Conservation (phyloP, 2,113 vertebrate species). For the Gasterosteus aculeatus region DNA sequence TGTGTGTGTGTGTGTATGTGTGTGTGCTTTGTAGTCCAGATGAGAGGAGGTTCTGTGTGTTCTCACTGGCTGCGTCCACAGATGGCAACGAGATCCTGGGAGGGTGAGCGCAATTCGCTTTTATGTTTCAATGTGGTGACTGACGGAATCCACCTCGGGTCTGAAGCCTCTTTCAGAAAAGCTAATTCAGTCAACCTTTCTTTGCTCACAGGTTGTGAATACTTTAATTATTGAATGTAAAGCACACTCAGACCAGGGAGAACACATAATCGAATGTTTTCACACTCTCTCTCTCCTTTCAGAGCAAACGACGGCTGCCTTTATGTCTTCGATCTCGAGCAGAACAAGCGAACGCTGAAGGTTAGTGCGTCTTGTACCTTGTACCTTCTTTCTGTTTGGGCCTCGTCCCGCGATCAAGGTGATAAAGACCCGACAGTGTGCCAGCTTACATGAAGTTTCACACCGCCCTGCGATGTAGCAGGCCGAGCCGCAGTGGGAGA, state of each 20-base stretch:
- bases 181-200: conserved; percentile 4
- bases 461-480: conserved; percentile 12
- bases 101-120: conserved; percentile 82
- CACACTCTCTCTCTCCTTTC: conserved; percentile 38
- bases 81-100: conserved; percentile 91
- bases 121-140: conserved; percentile 28
- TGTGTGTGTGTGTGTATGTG: conserved; percentile 7
- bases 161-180: conserved; percentile 16
- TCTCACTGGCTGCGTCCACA: conserved; percentile 89
- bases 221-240: too few relatives aligned
- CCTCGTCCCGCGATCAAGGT: conserved; percentile 34
- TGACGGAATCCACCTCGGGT: conserved; percentile 18
- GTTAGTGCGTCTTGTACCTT: conserved; percentile 66
- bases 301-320: conserved; percentile 93
- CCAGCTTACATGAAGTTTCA: conserved; percentile 7
- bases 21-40: conserved; percentile 83
- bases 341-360: conserved; percentile 90
- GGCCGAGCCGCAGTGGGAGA: conserved; percentile 24
- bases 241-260: not conserved
- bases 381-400: not conserved
- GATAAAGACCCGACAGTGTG: conserved; percentile 8
- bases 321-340: conserved; percentile 91
- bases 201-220: not conserved
- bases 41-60: conserved; percentile 92
- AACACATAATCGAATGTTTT: not conserved